These are phyloP conservation scores for Acromyrmex echinatior DNA, from an alignment of 1,140 invertebrate genomes.

Conservation along the genomic window DNA sequence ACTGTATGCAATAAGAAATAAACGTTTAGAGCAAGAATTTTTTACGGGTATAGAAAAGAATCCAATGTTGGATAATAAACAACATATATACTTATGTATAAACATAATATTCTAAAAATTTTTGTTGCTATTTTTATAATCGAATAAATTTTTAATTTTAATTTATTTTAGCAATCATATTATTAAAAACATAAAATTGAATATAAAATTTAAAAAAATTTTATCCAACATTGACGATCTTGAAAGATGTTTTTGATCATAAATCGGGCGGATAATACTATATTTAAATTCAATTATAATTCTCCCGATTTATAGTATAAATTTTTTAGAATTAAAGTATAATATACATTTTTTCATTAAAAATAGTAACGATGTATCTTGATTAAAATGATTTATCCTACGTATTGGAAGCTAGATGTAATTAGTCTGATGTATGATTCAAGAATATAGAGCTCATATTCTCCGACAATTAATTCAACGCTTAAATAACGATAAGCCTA, in stretches of 20 bases:
- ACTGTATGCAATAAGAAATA: slow-evolving; percentile 61
- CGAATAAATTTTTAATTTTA: neutral
- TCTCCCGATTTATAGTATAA: neutral
- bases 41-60: slow-evolving; percentile 43
- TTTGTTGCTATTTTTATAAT: neutral
- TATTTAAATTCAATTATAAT: neutral
- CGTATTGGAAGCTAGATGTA: neutral
- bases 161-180: neutral
- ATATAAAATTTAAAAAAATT: neutral
- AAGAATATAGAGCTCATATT: slow-evolving; percentile 28
- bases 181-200: neutral
- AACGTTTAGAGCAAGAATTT: slow-evolving; percentile 62
- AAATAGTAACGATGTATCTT: neutral
- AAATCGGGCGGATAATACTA: slow-evolving; percentile 25
- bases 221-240: slow-evolving; percentile 68
- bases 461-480: slow-evolving; percentile 51
- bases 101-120: neutral
- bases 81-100: neutral
- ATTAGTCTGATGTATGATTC: slow-evolving; percentile 19
- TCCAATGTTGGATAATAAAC: slow-evolving; percentile 69
- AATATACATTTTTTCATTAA: neutral
- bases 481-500: slow-evolving; percentile 67
- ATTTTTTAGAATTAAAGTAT: neutral
- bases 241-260: slow-evolving; percentile 12
- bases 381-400: neutral